phyloP scores from a whole-genome alignment of 2,888 invertebrate species.

The Synanthedon formicaeformis region DNA sequence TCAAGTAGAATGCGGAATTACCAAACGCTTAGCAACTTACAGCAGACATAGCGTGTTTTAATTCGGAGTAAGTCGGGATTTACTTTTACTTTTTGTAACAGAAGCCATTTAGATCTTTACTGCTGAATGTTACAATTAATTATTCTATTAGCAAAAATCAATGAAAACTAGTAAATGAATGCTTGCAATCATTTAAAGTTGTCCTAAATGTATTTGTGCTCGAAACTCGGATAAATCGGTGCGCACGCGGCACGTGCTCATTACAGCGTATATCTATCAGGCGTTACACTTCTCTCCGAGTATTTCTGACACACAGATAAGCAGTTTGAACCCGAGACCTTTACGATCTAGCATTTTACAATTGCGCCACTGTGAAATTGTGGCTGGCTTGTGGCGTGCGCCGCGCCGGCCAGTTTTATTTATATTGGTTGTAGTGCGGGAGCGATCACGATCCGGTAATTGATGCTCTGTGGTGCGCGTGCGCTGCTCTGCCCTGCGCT shows the following conservation, averaged over 20 bases:
- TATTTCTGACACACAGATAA: slow-evolving; percentile 52
- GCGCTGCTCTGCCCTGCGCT: slow-evolving; percentile 28
- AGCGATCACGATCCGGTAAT: slow-evolving; percentile 67
- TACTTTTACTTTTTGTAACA: no score
- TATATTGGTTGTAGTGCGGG: slow-evolving; percentile 63
- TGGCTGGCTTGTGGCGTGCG: slow-evolving; percentile 42
- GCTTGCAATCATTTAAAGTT: no score
- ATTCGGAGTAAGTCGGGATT: no score
- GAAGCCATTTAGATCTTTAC: no score
- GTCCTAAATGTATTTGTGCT: background rate
- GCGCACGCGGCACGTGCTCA: slow-evolving; percentile 27
- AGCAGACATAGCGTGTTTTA: no score
- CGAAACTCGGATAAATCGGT: background rate
- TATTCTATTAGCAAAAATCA: no score
- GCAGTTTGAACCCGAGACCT: slow-evolving; percentile 58
- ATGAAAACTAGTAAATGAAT: no score
- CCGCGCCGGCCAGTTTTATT: slow-evolving; percentile 51
- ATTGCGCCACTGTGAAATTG: slow-evolving; percentile 59
- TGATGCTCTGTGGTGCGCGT: slow-evolving; percentile 56
- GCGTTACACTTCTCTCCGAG: slow-evolving; percentile 27
- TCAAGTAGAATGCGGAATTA: no score
- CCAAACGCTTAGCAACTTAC: no score
- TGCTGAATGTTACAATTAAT: no score
- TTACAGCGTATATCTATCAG: slow-evolving; percentile 30
- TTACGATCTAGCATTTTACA: slow-evolving; percentile 61